These are phyloP conservation scores for Leptothorax acervorum DNA, from an alignment of 2,888 invertebrate species.

Conservation along the genomic window DNA sequence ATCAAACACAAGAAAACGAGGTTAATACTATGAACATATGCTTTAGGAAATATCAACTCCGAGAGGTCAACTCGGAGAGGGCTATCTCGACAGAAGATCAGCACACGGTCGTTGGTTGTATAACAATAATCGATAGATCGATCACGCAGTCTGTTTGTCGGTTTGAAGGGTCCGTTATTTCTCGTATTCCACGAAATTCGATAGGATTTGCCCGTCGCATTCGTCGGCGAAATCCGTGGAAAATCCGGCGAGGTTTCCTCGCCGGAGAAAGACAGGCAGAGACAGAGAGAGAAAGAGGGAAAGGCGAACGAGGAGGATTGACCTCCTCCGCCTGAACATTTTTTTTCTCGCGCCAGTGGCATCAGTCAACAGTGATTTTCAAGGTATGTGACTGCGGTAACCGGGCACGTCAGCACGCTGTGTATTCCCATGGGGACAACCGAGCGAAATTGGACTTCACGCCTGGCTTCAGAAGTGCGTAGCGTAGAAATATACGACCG, in stretches of 20 bases:
- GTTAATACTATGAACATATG: neutral
- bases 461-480: slow-evolving; percentile 57
- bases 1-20: slow-evolving; percentile 23
- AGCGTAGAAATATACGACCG: slow-evolving; percentile 53
- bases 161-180: slow-evolving; percentile 28
- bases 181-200: slow-evolving; percentile 44
- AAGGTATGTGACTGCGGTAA: slow-evolving; percentile 43
- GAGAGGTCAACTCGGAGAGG: neutral
- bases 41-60: neutral
- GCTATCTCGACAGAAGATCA: neutral
- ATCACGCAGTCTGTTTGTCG: slow-evolving; percentile 10
- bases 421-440: slow-evolving; percentile 59
- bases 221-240: slow-evolving; percentile 10
- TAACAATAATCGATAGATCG: slow-evolving; percentile 61
- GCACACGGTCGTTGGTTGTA: slow-evolving; percentile 41
- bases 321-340: slow-evolving; percentile 2
- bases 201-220: slow-evolving; percentile 35
- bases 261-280: neutral
- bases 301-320: neutral
- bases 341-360: slow-evolving; percentile 33
- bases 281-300: neutral
- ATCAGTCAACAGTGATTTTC: slow-evolving; percentile 55
- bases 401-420: slow-evolving; percentile 4
- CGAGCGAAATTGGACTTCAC: slow-evolving; percentile 61
- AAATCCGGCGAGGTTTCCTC: neutral